phyloP scores from a whole-genome alignment of 1,140 invertebrate genomes.

The Papilio aristodemus region DNA sequence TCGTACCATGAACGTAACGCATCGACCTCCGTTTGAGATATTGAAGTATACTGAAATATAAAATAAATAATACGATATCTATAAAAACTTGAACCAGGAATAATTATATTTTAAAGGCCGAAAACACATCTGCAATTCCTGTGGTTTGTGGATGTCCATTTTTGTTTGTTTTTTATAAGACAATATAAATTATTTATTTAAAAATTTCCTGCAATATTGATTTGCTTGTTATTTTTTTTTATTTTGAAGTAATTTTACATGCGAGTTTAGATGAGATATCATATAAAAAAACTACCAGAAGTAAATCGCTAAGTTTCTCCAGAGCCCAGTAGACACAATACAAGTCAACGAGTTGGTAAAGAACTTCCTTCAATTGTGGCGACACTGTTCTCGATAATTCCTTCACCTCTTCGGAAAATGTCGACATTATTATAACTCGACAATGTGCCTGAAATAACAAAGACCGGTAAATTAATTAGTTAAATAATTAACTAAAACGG shows the following conservation, averaged over 20 bases:
- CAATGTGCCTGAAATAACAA: conserved; percentile 58
- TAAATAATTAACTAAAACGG: not conserved
- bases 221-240: too few species aligned
- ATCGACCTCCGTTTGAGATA: conserved; percentile 83
- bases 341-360: conserved; percentile 57
- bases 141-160: too few species aligned
- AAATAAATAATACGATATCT: conserved; percentile 20
- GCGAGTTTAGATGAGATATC: not conserved
- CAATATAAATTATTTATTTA: too few species aligned
- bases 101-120: too few species aligned
- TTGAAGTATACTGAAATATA: conserved; percentile 83
- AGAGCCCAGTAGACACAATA: conserved; percentile 64
- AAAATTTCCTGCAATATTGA: too few species aligned
- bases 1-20: conserved; percentile 85
- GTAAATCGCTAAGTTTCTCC: conserved; percentile 59
- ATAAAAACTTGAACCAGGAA: too few species aligned
- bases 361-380: conserved; percentile 42
- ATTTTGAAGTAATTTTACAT: too few species aligned
- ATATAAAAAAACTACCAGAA: conserved; percentile 48
- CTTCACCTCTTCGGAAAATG: conserved; percentile 53
- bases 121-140: too few species aligned
- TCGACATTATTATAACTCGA: conserved; percentile 56
- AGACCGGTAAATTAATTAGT: conserved; percentile 3
- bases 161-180: too few species aligned
- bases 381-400: conserved; percentile 41